A percentile compares a stretch with the other conserved stretches of the same genome.
These are phyloP conservation scores for Crotalus helleri DNA, from an alignment of 2,113 vertebrate genomes.

Conservation along the genomic window DNA sequence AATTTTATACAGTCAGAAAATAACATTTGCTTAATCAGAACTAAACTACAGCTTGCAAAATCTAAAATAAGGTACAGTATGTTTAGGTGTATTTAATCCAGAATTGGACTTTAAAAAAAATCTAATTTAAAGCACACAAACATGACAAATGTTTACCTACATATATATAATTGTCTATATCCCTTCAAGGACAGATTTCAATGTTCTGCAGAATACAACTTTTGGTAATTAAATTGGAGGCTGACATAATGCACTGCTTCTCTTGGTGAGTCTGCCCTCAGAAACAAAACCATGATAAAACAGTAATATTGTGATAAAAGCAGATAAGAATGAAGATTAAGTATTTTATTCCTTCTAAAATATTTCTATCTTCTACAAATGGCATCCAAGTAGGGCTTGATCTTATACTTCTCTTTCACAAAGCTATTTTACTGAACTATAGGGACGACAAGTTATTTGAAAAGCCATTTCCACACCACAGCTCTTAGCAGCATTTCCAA, in stretches of 20 bases:
- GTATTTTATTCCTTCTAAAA: not conserved
- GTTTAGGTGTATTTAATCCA: not conserved
- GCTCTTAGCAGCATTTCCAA: not conserved
- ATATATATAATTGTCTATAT: not conserved
- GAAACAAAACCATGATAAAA: not conserved
- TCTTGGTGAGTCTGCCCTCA: not conserved
- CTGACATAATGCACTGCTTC: not conserved
- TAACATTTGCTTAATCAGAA: not conserved
- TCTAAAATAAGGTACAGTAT: not conserved
- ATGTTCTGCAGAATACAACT: not conserved
- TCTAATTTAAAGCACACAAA: not conserved
- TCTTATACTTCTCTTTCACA: not conserved
- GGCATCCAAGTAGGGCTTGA: too few species aligned
- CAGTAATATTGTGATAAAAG: not conserved
- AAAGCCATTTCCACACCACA: not conserved
- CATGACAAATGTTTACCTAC: not conserved
- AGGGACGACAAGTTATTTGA: not conserved
- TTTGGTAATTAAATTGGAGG: not conserved
- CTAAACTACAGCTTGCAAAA: not conserved
- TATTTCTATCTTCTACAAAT: not conserved
- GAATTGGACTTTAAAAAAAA: not conserved
- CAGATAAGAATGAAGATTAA: not conserved
- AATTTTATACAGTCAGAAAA: not conserved
- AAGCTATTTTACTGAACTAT: not conserved
- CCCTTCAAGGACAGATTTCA: constrained; percentile 10